Percentiles rank a stretch among this genome's conserved stretches.
Conservation (phyloP, 2,113 vertebrate genomes). For the Girardinichthys multiradiatus region DNA sequence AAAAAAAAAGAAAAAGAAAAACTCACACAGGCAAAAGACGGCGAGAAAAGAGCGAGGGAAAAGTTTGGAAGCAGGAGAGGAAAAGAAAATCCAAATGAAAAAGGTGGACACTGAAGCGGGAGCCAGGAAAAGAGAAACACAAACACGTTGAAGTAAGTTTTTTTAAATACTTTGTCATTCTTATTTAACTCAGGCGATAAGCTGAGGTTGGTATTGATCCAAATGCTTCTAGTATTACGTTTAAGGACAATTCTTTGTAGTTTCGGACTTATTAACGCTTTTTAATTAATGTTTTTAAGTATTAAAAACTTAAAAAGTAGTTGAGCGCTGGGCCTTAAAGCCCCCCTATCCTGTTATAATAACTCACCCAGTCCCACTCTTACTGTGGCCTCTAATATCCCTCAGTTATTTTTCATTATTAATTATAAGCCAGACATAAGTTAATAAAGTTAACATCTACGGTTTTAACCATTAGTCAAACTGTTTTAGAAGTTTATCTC, state of each 20-base stretch:
- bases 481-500: background rate
- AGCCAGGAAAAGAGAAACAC: conserved; percentile 43
- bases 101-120: conserved; percentile 44
- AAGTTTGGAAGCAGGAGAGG: conserved; percentile 42
- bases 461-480: background rate
- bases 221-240: conserved; percentile 6
- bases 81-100: conserved; percentile 63
- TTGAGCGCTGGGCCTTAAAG: conserved; percentile 34
- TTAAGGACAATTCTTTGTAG: background rate
- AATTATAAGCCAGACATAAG: background rate
- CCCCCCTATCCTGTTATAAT: conserved; percentile 40
- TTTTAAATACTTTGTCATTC: conserved; percentile 23
- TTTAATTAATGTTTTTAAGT: background rate
- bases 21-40: conserved; percentile 67
- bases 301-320: conserved; percentile 3
- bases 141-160: conserved; percentile 72
- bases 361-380: conserved; percentile 2
- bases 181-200: conserved; percentile 27
- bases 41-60: conserved; percentile 70
- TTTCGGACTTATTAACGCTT: background rate
- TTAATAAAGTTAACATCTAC: background rate
- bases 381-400: background rate
- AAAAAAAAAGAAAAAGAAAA: conserved; percentile 60
- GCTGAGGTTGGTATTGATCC: conserved; percentile 14
- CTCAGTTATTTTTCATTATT: background rate